Base-by-base conservation (phyloP, 2,113 vertebrate species). In the Pseudonaja textilis region DNA sequence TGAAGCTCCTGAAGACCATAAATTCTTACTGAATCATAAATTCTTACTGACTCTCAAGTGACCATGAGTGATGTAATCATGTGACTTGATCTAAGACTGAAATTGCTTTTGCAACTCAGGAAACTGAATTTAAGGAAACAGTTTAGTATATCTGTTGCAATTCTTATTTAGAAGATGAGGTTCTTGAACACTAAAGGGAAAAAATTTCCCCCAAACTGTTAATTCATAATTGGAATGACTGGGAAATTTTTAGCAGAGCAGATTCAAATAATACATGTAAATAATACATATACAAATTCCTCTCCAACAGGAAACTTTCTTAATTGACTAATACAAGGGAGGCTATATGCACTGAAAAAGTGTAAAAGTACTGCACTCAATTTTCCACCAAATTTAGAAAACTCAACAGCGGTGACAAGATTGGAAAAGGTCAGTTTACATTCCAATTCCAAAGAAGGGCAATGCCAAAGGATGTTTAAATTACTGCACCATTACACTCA, bases 1-100 rank as follows among this genome's bases (percentile, higher is more conserved):
- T 85, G 23, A 91, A 54, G 59, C n/a, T 34, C n/a, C 45, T 22
- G 91, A 20, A 94, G 2, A 88, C 3, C 25, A 50, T 86, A 89
- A 90, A 45, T 45, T 45, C 45, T 45, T 50, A 50, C 7, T 52
- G 95, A 94, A 93, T 54, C 34, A 95, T 11, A 29, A 3, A 42
- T 25, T 23, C 91, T 59, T 88, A 81, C 18, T 91, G 86, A 93
- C 2, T 92, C 85, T 85, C n/a, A 90, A 90, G 88, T 0, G 0
- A 93, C 16, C 12, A 14, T 1, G 45, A 61, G 29, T 90, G 29
- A 34, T 61, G 22, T 4, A 25, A 39, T 93, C 50, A 94, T 22
- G 52, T 12, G 56, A 89, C 89, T 69, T 3, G n/a, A 42, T 64
- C 61, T 45, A 22, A 34, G 45, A 55, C 57, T 14, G 47, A 93